These are phyloP conservation scores for Aricia agestis DNA, from an alignment of 1,140 invertebrate species.

Conservation along the genomic window DNA sequence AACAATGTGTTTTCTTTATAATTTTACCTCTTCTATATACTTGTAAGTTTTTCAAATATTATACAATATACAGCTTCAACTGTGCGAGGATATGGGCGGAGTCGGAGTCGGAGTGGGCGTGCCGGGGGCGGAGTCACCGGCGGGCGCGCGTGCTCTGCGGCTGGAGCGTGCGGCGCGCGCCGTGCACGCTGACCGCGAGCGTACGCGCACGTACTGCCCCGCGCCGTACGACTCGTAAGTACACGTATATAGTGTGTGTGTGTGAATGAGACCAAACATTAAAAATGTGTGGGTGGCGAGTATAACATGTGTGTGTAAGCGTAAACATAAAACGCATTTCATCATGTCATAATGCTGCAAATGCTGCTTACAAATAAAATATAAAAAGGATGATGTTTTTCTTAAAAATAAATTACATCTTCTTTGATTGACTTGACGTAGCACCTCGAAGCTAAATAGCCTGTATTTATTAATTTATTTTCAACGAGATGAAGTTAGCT, in stretches of 20 bases:
- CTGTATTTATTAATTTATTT: no score
- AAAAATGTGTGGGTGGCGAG: no score
- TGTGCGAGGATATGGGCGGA: constrained; percentile 44
- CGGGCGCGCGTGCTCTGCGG: constrained; percentile 84
- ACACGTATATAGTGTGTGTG: constrained; percentile 9
- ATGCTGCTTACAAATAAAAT: no score
- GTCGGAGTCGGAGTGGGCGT: constrained; percentile 83
- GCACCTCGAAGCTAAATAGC: no score
- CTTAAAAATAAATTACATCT: no score
- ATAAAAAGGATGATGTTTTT: no score
- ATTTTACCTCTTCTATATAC: not conserved
- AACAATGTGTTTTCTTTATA: no score
- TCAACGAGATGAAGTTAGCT: no score
- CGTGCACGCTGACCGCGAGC: constrained; percentile 91
- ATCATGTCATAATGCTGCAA: no score
- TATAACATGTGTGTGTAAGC: no score
- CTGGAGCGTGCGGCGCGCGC: constrained; percentile 91
- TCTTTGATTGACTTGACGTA: no score
- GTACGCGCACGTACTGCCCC: constrained; percentile 82
- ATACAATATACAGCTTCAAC: constrained; percentile 50
- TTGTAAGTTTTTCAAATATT: not conserved
- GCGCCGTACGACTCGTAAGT: constrained; percentile 60
- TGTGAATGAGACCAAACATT: not conserved
- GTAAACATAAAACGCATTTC: no score
- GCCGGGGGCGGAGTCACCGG: constrained; percentile 4